These are phyloP conservation scores for Macheiramphus alcinus DNA, from an alignment of 2,113 vertebrate genomes.

Conservation along the genomic window DNA sequence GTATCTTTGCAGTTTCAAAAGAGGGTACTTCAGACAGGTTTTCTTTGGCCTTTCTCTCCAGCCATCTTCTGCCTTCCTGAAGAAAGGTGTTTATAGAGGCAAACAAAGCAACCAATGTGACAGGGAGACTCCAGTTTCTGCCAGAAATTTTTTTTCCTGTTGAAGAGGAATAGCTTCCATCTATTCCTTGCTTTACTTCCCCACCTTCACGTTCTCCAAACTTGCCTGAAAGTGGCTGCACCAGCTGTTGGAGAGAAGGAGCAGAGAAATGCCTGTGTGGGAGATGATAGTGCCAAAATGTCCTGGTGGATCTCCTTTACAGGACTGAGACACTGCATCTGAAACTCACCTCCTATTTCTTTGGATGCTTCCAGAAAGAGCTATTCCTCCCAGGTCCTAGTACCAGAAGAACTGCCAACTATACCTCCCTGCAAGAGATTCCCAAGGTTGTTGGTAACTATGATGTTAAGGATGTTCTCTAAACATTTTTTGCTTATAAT, in stretches of 20 bases:
- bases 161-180: not conserved
- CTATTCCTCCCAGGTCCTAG: not conserved
- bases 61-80: not conserved
- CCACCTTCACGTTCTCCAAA: not conserved
- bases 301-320: not conserved
- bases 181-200: not conserved
- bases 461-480: not conserved
- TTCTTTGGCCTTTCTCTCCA: not conserved
- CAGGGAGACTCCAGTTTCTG: not conserved
- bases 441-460: not conserved
- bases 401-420: conserved; percentile 11
- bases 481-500: not conserved
- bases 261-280: not conserved
- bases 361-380: conserved; percentile 13
- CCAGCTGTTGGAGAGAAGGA: not conserved
- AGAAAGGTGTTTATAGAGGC: not conserved
- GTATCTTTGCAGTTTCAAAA: not conserved
- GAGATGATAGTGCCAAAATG: not conserved
- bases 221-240: not conserved
- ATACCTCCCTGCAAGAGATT: conserved; percentile 26
- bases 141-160: not conserved
- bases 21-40: not conserved
- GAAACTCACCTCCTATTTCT: conserved; percentile 14
- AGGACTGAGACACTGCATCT: not conserved
- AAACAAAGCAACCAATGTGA: not conserved